Evolutionary conservation across 2,797 vertebrate species (phyloP), one percentile per base, ranked within the genome.

Genomic region (Mus minutoides): DNA sequence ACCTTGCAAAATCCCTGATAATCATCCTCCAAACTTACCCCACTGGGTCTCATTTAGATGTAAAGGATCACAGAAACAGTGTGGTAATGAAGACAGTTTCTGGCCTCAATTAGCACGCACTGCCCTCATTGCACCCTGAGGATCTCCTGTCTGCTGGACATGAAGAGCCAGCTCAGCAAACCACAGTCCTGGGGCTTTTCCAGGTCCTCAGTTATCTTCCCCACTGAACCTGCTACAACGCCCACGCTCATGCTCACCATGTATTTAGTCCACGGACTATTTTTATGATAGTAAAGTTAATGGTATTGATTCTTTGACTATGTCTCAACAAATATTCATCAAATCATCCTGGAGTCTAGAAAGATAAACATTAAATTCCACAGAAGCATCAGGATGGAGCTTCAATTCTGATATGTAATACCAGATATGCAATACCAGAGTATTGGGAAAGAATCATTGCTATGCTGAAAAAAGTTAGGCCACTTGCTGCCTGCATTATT

Each of bases 1-100:
- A 37, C 58, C 92, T 96, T 96, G 94, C 37, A 94, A 95, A 97
- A 97, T 96, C 96, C 85, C 69, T 87, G 96, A 91, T 95, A 97
- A 96, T 93, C 92, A 94, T 4, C 31, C 67, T 86, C 89, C 91
- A 96, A 96, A 92, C 26, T 88, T 97, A 95, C 79, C 95, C 77
- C 49, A 71, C 90, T 80, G 95, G 95, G 87, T 83, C 97, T 97
- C 84, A 94, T 97, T 97, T 97, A 34, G 92, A 54, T 40, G 73
- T 96, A 89, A 52, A 95, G 87, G 94, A 95, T 92, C 83, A 97
- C 84, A 90, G 91, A 92, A 97, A 89, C 94, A 80, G 12, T 76
- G 12, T 73, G 83, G 52, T 71, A 80, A 96, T 91, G 37, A 96
- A 92, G 92, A 88, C 24, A 60, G 54, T 87, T 93, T 97, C 95